Evolutionary conservation across 2,113 vertebrate genomes (phyloP), one percentile per base, ranked within the genome.

Genomic region (Cisticola juncidis): DNA sequence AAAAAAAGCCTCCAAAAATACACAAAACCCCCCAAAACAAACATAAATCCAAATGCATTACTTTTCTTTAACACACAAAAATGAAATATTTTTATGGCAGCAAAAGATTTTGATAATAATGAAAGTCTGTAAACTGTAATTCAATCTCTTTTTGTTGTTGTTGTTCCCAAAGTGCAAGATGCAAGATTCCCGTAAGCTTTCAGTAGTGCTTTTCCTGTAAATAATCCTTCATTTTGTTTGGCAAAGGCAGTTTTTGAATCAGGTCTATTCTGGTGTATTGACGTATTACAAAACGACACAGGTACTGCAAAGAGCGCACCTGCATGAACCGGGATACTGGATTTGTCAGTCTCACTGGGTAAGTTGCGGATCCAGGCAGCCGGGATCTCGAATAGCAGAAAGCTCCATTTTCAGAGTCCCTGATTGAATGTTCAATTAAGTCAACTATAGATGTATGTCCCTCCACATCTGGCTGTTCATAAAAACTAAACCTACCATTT

Each of bases 171-270:
- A 99, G 99, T 99, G 99, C 99, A 99, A 98, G 98, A 98, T 98
- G 98, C 98, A 98, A 98, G 98, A 97, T 97, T 98, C 97, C 97
- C 97, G 96, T 97, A 78, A 96, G 92, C 97, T 93, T 91, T 99
- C 99, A 99, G 99, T 99, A 99, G 99, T 99, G 99, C 98, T 99
- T 99, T 98, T 99, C 99, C 98, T 99, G 99, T 98, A 99, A 98
- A 97, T 99, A 99, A 98, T 99, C 99, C 99, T 99, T 99, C 99
- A 99, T 99, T 98, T 99, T 99, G 99, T 99, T 99, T 97, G 99
- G 99, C 98, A 99, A 98, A 98, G 99, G 99, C 98, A 99, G 99
- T 98, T 99, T 99, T 97, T 99, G 99, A 97, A 99, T 99, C 74
- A 99, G 97, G 98, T 99, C 99, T 98, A 99, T 99, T 65, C 99